Evolutionary conservation across 2,113 vertebrate species (phyloP).

Genomic region (Nibea coibor): DNA sequence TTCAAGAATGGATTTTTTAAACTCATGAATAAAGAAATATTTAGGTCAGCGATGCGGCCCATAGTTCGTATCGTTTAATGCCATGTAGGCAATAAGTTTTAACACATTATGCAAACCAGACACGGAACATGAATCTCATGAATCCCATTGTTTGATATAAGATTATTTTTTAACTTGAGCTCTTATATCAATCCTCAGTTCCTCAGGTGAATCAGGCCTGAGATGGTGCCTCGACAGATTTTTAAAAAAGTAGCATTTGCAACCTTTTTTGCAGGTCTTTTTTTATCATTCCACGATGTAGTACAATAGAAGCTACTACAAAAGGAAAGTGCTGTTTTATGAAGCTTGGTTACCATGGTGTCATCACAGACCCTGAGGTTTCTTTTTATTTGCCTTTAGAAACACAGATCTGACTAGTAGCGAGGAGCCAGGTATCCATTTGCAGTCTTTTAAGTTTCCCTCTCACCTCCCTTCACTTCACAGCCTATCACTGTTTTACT

Average conservation of each 20-base stretch:
- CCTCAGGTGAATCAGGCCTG: background rate
- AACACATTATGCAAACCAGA: constrained; percentile 4
- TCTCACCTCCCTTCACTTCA: constrained; percentile 19
- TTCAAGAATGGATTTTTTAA: background rate
- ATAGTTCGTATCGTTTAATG: background rate
- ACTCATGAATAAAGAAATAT: background rate
- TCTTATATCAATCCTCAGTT: background rate
- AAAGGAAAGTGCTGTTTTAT: background rate
- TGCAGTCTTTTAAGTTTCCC: constrained; percentile 54
- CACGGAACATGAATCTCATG: background rate
- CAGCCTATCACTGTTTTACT: constrained; percentile 39
- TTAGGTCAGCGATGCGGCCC: background rate
- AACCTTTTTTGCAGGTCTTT: background rate
- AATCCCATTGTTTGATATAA: background rate
- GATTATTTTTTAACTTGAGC: constrained; percentile 1
- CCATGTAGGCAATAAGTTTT: background rate
- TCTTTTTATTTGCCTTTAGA: constrained; percentile 37
- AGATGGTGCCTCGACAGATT: background rate
- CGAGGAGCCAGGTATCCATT: constrained; percentile 57
- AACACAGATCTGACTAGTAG: constrained; percentile 64
- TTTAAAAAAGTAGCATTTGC: background rate
- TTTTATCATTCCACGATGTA: background rate
- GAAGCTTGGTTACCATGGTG: background rate
- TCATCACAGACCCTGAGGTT: constrained; percentile 20
- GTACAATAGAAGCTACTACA: background rate